These are phyloP conservation scores for Parapristionchus giblindavisi DNA, from an alignment of 2,888 invertebrate species.

Conservation along the genomic window DNA sequence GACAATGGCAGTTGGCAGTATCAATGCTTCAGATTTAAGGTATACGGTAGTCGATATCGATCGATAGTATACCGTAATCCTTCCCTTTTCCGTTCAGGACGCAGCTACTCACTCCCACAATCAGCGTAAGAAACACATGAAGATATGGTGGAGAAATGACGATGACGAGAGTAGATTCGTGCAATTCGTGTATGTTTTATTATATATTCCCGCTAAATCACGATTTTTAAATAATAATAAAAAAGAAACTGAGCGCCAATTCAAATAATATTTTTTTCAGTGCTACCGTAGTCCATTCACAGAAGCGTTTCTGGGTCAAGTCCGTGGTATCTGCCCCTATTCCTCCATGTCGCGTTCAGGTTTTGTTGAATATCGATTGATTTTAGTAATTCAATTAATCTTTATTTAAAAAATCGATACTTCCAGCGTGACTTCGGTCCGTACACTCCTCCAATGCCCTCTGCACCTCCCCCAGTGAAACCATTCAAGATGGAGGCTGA, in stretches of 20 bases:
- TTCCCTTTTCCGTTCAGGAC: conserved; percentile 42
- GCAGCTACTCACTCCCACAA: conserved; percentile 68
- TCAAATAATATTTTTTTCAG: conserved; percentile 48
- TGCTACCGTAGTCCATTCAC: conserved; percentile 67
- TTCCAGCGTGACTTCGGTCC: conserved; percentile 43
- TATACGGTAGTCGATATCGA: not conserved
- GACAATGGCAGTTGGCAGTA: conserved; percentile 67
- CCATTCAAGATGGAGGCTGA: conserved; percentile 67
- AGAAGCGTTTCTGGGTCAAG: conserved; percentile 61
- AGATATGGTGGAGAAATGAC: conserved; percentile 67
- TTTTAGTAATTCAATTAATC: not conserved
- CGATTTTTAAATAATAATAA: not conserved
- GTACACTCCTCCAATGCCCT: conserved; percentile 56
- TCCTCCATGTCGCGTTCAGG: conserved; percentile 58
- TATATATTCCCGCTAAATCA: not conserved
- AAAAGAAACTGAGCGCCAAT: not conserved
- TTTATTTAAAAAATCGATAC: not conserved
- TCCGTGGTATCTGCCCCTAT: conserved; percentile 63
- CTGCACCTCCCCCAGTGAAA: conserved; percentile 62
- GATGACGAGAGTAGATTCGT: conserved; percentile 60
- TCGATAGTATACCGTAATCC: not conserved
- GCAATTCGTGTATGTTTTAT: conserved; percentile 63
- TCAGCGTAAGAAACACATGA: conserved; percentile 65
- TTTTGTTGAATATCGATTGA: not conserved
- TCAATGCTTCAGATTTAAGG: conserved; percentile 62